phyloP scores from a whole-genome alignment of 1,140 invertebrate species.

The Nasonia giraulti region DNA sequence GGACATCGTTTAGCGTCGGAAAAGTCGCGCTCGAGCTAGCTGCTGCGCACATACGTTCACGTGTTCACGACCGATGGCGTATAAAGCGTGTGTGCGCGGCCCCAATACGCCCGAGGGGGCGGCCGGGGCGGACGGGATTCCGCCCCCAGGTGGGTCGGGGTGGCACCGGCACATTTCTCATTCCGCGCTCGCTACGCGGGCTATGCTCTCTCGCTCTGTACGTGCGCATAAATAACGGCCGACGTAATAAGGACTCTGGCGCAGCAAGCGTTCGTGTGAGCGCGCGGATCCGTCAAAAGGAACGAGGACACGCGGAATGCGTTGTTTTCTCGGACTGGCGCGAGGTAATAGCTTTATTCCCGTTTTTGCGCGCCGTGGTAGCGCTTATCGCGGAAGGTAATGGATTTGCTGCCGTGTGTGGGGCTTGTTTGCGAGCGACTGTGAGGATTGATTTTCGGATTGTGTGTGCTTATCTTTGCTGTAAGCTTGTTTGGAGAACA shows the following conservation, averaged over 20 bases:
- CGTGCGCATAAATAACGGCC: slow-evolving; percentile 33
- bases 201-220: not conserved
- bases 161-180: slow-evolving; percentile 70
- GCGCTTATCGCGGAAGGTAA: not conserved
- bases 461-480: not conserved
- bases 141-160: slow-evolving; percentile 73
- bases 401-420: not conserved
- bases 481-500: not conserved
- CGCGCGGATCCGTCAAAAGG: not conserved
- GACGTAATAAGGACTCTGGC: slow-evolving; percentile 21
- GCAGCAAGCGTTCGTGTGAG: not conserved
- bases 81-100: slow-evolving; percentile 58
- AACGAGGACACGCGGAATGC: not conserved
- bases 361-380: not conserved
- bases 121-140: slow-evolving; percentile 71
- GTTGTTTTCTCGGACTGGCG: not conserved
- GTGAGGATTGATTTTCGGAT: not conserved
- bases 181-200: slow-evolving; percentile 48
- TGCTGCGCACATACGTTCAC: not conserved
- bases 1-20: not conserved
- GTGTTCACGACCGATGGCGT: slow-evolving; percentile 38
- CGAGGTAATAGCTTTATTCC: not conserved
- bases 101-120: slow-evolving; percentile 71
- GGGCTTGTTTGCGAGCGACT: no score
- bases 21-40: not conserved